phyloP scores from a whole-genome alignment of 2,888 invertebrate species.

The Helicoverpa assulta region DNA sequence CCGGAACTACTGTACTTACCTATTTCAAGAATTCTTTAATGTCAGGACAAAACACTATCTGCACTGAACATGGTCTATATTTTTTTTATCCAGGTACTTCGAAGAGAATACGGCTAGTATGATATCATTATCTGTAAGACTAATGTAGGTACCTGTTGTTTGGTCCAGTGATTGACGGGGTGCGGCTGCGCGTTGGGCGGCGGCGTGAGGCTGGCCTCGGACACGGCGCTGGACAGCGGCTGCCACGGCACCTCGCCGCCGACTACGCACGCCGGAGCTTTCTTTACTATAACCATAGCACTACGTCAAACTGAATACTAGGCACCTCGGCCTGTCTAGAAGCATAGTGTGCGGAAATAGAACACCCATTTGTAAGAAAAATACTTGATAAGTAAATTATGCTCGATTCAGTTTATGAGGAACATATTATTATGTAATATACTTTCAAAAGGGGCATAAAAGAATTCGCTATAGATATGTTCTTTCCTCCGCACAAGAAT shows the following conservation, averaged over 20 bases:
- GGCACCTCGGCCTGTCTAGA: conserved; percentile 20
- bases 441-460: no score
- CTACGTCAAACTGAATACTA: conserved; percentile 44
- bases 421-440: no score
- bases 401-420: no score
- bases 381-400: no score
- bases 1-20: no score
- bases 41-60: no score
- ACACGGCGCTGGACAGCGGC: conserved; percentile 87
- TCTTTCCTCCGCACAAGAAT: background rate
- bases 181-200: conserved; percentile 79
- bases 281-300: conserved; percentile 87
- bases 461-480: background rate
- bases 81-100: no score
- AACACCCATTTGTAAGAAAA: conserved; percentile 5
- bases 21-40: no score
- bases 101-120: no score
- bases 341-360: conserved; percentile 9
- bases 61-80: no score
- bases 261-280: conserved; percentile 89
- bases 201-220: conserved; percentile 84
- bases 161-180: conserved; percentile 91
- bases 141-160: conserved; percentile 89
- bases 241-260: conserved; percentile 90
- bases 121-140: no score